Base-by-base conservation (phyloP, 2,113 vertebrate genomes). In the Ophthalmolycus amberensis region DNA sequence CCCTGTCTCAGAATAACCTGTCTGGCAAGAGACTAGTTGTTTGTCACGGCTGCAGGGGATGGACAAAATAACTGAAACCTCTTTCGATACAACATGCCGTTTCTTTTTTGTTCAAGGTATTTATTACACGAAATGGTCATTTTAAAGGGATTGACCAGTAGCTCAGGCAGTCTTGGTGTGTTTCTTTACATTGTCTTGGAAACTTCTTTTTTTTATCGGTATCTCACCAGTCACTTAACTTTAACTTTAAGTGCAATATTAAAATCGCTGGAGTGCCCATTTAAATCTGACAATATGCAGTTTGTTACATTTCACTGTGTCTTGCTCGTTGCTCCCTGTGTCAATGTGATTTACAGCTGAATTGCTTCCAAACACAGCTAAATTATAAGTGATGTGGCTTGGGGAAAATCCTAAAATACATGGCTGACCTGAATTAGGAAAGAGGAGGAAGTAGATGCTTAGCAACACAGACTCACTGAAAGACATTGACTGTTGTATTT, bases 11-110 rank as follows among this genome's bases (percentile, higher is more conserved):
- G 82, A 82, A 89, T 86, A 85, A 85, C 84, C 83, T 16, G 44
- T 86, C 78, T 85, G 81, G 52, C 83, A 80, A 84, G 87, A 72
- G 84, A 81, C 48, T 78, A 65, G 76, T 48, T 73, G 48, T 79
- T 67, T 70, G 75, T 84, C 65, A 78, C 50, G 72, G 79, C 80
- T 85, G n/a, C 66, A 74, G 48, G 85, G 80, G 63, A 73, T 34
- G 29, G 76, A 77, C 34, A 52, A 60, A 52, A 59, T 42, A 62
- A 60, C 38, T 54, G 20, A 58, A 71, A 56, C 64, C 54, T 9
- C 6, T 65, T 79, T 67, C 40, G 25, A 34, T 48, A 29, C 29
- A 34, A 74, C 7, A 56, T 25, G 40, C 8, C n/a, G 32, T 70
- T 50, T 70, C 50, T 74, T 60, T 29, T 60, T 54, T 38, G 6